Evolutionary conservation across 1,140 invertebrate species (phyloP).

Genomic region (Brachionus angularis): DNA sequence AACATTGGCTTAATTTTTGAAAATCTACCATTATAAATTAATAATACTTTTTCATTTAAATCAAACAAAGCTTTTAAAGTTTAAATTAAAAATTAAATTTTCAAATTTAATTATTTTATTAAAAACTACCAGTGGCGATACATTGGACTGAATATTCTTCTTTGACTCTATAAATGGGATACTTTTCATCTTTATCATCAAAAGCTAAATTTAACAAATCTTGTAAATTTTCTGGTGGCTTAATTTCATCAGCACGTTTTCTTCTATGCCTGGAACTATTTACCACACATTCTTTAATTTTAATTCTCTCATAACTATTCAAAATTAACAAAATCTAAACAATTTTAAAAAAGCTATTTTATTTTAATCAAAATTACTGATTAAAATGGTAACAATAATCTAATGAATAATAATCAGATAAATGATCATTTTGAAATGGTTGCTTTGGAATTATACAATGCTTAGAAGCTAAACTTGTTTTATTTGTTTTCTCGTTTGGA

Average conservation of each 20-base stretch:
- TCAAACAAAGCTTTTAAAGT: constrained; percentile 15
- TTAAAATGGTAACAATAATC: constrained; percentile 19
- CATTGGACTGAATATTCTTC: constrained; percentile 20
- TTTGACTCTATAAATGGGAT: constrained; percentile 7
- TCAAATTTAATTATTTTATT: background rate
- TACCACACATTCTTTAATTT: background rate
- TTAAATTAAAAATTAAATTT: background rate
- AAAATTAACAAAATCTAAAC: too few relatives aligned
- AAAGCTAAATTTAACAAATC: constrained; percentile 3
- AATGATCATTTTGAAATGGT: background rate
- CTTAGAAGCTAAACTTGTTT: constrained; percentile 17
- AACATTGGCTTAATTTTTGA: constrained; percentile 2
- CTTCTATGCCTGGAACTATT: background rate
- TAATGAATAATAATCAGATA: background rate
- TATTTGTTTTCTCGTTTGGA: constrained; percentile 14
- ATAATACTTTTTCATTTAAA: background rate
- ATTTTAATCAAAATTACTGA: too few relatives aligned
- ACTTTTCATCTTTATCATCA: constrained; percentile 15
- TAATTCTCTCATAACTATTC: constrained; percentile 16
- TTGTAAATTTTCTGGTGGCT: background rate
- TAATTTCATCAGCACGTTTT: background rate
- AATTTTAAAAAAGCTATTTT: too few relatives aligned
- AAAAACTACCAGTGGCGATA: background rate
- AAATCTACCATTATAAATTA: constrained; percentile 12
- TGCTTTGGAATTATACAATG: constrained; percentile 20